Evolutionary conservation across 2,797 vertebrate species (phyloP), one percentile per base, ranked within the genome.

Genomic region (Xenopus petersii): DNA sequence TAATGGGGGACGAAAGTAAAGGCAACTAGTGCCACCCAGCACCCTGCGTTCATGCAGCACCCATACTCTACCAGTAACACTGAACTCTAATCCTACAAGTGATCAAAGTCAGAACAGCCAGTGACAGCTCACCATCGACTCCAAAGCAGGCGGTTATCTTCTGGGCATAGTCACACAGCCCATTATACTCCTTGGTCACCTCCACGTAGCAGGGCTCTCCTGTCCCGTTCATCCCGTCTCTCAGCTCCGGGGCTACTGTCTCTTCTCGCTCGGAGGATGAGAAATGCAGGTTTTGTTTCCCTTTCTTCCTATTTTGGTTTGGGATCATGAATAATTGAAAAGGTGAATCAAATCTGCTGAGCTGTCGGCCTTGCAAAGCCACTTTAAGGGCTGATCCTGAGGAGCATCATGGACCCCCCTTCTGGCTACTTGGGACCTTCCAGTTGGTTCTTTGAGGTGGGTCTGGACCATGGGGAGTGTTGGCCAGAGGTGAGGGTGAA

Each of bases 91-190:
- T 9, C 36, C 26, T 4, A 49, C 47, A 49, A 56, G 15, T 16
- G 16, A n/a, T 12, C 5, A 56, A 56, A 12, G 7, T 8, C 54
- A 17, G 13, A 15, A 56, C 54, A 17, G 54, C 1, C 15, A 12
- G 16, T 16, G 4, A 56, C 54, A 17, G 4, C 94, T 96, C 96
- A 96, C 95, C 94, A 86, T 94, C 88, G 72, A 93, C 89, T 89
- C 95, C 96, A 79, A 99, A 98, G 89, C 96, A 98, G 82, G 95
- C 93, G 79, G 94, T 92, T 88, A 98, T 93, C 90, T 94, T 97
- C 91, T 95, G 96, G 81, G 94, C 92, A 82, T 95, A 97, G 83
- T 91, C 94, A 86, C 95, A 98, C 62, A 97, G 85, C 81, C 91
- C 88, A 15, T 93, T 86, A 13, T 90, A 82, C 11, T 71, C 87